A percentile compares a stretch with the other conserved stretches of the same genome.
Evolutionary conservation across 1,140 invertebrate species (phyloP).

Genomic region (Physella acuta): DNA sequence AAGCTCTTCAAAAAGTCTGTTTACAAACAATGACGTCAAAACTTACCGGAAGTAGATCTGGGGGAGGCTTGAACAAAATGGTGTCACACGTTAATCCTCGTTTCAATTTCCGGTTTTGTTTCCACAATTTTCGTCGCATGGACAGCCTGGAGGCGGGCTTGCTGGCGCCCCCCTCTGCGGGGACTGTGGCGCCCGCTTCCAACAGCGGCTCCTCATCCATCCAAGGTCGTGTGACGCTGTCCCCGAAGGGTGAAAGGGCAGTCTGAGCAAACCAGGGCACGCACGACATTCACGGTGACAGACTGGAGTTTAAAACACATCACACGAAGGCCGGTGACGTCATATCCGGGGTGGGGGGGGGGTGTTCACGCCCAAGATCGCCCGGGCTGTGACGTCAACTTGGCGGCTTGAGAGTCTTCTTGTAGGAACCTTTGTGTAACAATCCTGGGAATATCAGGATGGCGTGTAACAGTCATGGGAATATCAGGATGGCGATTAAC

Average conservation of each 20-base stretch:
- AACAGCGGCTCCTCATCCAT: constrained; percentile 1
- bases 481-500: no score
- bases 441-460: no score
- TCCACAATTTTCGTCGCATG: constrained; percentile 33
- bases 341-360: no score
- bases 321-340: no score
- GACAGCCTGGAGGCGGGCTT: constrained; percentile 18
- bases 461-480: no score
- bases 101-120: constrained; percentile 31
- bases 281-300: constrained; percentile 4
- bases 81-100: constrained; percentile 29
- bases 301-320: no score
- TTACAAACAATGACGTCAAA: no score
- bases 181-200: not conserved
- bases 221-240: not conserved
- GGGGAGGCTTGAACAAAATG: constrained; percentile 27
- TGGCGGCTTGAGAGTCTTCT: no score
- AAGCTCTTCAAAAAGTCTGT: no score
- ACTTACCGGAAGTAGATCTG: constrained; percentile 25
- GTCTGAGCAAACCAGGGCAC: not conserved
- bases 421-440: no score
- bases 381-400: no score
- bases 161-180: not conserved
- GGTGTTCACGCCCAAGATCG: no score
- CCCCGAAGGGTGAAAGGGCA: not conserved